Percentiles rank a stretch among this genome's conserved stretches.
These are phyloP conservation scores for Heterodera schachtii DNA, from an alignment of 1,140 invertebrate genomes.

Conservation along the genomic window DNA sequence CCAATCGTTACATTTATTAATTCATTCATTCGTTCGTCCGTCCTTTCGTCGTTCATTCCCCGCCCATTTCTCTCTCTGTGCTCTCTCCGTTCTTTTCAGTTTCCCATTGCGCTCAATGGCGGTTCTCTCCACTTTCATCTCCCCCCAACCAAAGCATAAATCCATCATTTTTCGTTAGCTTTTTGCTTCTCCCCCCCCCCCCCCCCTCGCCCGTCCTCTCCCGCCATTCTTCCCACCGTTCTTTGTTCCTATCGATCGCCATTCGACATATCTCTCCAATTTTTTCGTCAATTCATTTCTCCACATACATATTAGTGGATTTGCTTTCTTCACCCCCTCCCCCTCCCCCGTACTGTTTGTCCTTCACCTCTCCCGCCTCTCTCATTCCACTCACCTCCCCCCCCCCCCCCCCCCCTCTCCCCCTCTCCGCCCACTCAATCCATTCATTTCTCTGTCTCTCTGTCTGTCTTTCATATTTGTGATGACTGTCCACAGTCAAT, in stretches of 20 bases:
- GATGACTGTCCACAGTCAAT: slow-evolving; percentile 11
- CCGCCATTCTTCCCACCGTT: neutral
- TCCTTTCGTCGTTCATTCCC: neutral
- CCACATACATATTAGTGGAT: neutral
- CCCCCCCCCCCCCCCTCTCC: too few species aligned
- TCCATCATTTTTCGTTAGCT: too few species aligned
- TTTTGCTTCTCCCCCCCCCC: neutral
- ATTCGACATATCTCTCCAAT: neutral
- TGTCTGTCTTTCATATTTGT: neutral
- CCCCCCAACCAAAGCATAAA: too few species aligned
- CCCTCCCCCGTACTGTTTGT: neutral
- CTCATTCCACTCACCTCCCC: neutral
- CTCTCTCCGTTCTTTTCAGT: neutral
- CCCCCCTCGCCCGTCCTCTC: neutral
- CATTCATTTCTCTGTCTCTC: too few species aligned
- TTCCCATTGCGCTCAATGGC: neutral
- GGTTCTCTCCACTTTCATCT: neutral
- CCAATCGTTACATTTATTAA: too few species aligned
- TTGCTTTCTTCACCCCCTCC: neutral
- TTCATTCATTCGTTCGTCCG: neutral
- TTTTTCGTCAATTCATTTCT: neutral
- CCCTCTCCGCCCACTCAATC: too few species aligned
- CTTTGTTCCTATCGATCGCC: slow-evolving; percentile 1
- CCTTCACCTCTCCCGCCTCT: slow-evolving; percentile 5
- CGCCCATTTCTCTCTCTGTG: too few species aligned